Percentiles rank a stretch among this genome's conserved stretches.
These are phyloP conservation scores for Byasa hedistus DNA, from an alignment of 2,888 invertebrate species.

Conservation along the genomic window DNA sequence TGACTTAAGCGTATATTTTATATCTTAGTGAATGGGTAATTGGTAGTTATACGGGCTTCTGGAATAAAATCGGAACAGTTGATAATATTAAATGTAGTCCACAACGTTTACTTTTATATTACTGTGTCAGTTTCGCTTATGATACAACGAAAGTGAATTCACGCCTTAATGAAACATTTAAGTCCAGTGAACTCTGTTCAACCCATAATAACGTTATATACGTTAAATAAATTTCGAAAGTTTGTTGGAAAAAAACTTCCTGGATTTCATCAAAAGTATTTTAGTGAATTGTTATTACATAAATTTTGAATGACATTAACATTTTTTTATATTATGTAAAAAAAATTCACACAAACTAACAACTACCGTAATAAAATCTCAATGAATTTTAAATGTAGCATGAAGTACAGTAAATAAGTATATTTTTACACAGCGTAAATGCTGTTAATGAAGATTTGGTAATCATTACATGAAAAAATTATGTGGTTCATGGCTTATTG, in stretches of 20 bases:
- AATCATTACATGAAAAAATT: constrained; percentile 34
- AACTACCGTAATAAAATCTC: neutral
- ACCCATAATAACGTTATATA: constrained; percentile 1
- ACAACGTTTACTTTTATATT: neutral
- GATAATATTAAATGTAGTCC: neutral
- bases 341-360: neutral
- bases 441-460: constrained; percentile 1
- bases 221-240: constrained; percentile 15
- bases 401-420: too few relatives aligned
- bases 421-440: neutral
- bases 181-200: constrained; percentile 9
- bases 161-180: constrained; percentile 9
- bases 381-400: neutral
- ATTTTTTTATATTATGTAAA: neutral
- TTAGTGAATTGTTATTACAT: constrained; percentile 9
- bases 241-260: constrained; percentile 3
- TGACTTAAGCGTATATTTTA: too few relatives aligned
- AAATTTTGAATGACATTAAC: constrained; percentile 10
- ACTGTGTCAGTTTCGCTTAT: constrained; percentile 1
- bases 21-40: too few relatives aligned
- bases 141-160: constrained; percentile 3
- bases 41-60: too few relatives aligned
- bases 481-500: constrained; percentile 53
- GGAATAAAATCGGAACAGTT: neutral
- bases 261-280: constrained; percentile 7